Base-by-base conservation (phyloP, 2,113 vertebrate species). In the Mugil cephalus region DNA sequence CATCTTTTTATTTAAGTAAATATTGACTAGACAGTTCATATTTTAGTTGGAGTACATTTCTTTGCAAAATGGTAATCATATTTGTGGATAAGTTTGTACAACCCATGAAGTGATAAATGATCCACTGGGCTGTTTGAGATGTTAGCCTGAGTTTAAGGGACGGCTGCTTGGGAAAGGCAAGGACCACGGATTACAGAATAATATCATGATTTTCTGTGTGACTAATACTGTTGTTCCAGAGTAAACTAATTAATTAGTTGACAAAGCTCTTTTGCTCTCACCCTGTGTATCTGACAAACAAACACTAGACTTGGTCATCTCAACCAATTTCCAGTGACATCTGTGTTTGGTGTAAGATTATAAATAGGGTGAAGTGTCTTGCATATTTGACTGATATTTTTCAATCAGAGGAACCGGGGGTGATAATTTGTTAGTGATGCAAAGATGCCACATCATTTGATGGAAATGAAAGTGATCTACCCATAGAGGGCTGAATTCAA, bases 191-290 rank as follows among this genome's bases (percentile, higher is more conserved):
- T 50, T 42, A 13, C 38, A 30, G 24, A 30, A 30, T 5, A 5
- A 30, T 30, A 3, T 30, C 5, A 30, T 30, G 24, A 30, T 30
- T 30, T 30, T 64, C 17, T 18, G 65, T 21, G 1, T 17, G 53
- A 19, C 51, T 76, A 76, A 79, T 76, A 76, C 52, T 52, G 45
- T 72, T 76, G 61, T 68, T 76, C 55, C 10, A 40, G 36, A 61
- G 1, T n/a, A 71, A 71, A 67, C 72, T 1, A 40, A 71, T 75
- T 66, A 35, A 74, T 55, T 45, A 61, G 60, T 34, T 58, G 60
- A 67, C 38, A 40, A 62, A 53, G 71, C 45, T 51, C 43, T 56
- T 65, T 48, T 67, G n/a, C 71, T 67, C 30, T 62, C 35, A 54
- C 47, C 1, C 36, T 62, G 9, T 10, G 0, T 30, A 47, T 60